phyloP scores from a whole-genome alignment of 2,113 vertebrate species.

The Phylloscopus trochiloides region DNA sequence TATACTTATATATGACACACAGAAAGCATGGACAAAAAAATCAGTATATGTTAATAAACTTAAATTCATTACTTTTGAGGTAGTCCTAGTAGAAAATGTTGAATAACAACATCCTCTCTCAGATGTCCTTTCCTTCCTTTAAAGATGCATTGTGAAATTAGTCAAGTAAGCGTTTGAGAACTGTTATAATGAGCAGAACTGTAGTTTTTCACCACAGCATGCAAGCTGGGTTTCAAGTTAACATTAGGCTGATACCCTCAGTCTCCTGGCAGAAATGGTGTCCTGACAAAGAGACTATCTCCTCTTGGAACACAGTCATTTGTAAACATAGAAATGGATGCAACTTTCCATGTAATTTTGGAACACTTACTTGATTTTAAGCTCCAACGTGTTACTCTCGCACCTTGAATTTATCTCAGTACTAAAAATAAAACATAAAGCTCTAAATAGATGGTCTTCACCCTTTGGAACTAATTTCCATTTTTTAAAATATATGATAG shows the following conservation, averaged over 20 bases:
- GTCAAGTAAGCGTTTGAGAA: background rate
- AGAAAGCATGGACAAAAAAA: background rate
- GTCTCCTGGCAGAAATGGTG: background rate
- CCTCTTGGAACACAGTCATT: background rate
- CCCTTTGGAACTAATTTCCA: background rate
- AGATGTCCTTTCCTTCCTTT: background rate
- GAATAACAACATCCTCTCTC: background rate
- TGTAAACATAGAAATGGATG: background rate
- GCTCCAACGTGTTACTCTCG: accelerated
- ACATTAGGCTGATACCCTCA: background rate
- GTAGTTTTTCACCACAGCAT: background rate
- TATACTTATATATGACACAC: background rate
- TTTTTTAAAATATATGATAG: background rate
- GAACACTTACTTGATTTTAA: background rate
- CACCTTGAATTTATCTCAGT: background rate
- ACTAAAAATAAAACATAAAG: background rate
- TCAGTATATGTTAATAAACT: background rate
- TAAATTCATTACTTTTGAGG: background rate
- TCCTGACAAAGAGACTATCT: background rate
- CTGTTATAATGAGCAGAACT: background rate
- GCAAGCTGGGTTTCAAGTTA: background rate
- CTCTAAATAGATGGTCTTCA: background rate
- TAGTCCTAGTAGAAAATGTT: background rate
- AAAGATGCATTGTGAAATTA: background rate
- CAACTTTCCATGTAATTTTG: background rate